These are phyloP conservation scores for Cirrhinus molitorella DNA, from an alignment of 2,797 vertebrate species.

Conservation along the genomic window DNA sequence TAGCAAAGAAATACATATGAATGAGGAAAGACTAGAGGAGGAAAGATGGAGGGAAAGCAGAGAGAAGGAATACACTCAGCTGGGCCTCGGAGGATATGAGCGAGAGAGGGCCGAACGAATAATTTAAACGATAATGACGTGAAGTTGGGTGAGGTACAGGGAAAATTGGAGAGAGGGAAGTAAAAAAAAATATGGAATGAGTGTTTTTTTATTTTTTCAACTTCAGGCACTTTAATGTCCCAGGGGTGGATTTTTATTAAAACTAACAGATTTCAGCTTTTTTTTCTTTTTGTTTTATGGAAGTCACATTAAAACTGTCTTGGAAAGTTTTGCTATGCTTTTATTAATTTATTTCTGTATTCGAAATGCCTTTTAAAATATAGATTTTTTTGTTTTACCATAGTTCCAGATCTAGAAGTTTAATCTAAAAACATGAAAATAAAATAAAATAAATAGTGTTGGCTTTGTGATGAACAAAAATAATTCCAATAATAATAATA, in stretches of 20 bases:
- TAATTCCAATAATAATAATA: too few species aligned
- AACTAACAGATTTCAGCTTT: not conserved
- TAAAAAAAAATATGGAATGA: not conserved
- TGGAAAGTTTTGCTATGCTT: not conserved
- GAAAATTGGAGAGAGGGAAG: not conserved
- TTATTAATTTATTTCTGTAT: not conserved
- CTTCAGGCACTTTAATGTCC: constrained; percentile 18
- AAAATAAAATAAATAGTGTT: not conserved
- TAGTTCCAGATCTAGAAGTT: not conserved
- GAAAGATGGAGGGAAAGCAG: not conserved
- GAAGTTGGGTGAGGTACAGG: constrained; percentile 20
- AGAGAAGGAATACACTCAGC: constrained; percentile 1
- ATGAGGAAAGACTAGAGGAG: constrained; percentile 31
- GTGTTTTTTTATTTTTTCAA: not conserved
- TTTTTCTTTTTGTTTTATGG: not conserved
- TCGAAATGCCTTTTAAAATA: not conserved
- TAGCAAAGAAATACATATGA: constrained; percentile 44
- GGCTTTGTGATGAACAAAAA: too few species aligned
- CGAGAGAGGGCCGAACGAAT: not conserved
- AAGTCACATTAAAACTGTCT: not conserved
- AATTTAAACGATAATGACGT: constrained; percentile 29
- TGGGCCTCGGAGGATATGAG: constrained; percentile 11
- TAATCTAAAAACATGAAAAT: not conserved
- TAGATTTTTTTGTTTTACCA: not conserved
- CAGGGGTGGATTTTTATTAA: constrained; percentile 12